phyloP scores from a whole-genome alignment of 1,140 invertebrate genomes.

The Cheumatopsyche charites region DNA sequence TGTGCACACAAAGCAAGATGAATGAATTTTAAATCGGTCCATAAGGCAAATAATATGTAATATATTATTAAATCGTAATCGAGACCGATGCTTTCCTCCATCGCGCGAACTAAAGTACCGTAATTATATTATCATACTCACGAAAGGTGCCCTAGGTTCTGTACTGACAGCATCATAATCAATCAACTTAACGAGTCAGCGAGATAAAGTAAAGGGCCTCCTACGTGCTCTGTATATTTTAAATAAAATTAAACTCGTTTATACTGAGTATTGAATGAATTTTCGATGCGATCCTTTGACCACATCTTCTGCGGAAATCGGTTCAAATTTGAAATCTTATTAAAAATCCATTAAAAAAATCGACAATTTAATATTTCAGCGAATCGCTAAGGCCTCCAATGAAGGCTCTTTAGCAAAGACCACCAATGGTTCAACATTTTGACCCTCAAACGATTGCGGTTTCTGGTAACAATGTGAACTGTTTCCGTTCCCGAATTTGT shows the following conservation, averaged over 20 bases:
- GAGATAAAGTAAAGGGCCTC: neutral
- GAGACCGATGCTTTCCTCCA: too few species aligned
- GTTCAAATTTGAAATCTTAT: too few species aligned
- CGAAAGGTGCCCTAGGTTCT: neutral
- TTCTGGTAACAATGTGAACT: constrained; percentile 31
- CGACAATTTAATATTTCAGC: too few species aligned
- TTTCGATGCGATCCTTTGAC: too few species aligned
- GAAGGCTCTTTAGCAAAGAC: constrained; percentile 9
- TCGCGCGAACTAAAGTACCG: neutral
- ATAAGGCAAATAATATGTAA: too few species aligned
- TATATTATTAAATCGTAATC: too few species aligned
- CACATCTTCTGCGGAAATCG: too few species aligned
- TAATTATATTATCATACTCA: constrained; percentile 19
- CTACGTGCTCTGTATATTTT: too few species aligned
- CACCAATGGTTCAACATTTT: constrained; percentile 27
- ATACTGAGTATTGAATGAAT: too few species aligned
- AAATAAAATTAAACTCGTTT: too few species aligned
- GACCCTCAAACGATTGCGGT: constrained; percentile 29
- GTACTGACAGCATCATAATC: constrained; percentile 11
- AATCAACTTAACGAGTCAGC: constrained; percentile 16
- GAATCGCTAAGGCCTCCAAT: too few species aligned
- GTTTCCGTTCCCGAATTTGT: constrained; percentile 30
- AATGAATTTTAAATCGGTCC: constrained; percentile 12
- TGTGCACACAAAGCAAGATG: neutral
- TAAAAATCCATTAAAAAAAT: too few species aligned